Evolutionary conservation across 2,113 vertebrate species (phyloP).

Genomic region (Podarcis muralis): DNA sequence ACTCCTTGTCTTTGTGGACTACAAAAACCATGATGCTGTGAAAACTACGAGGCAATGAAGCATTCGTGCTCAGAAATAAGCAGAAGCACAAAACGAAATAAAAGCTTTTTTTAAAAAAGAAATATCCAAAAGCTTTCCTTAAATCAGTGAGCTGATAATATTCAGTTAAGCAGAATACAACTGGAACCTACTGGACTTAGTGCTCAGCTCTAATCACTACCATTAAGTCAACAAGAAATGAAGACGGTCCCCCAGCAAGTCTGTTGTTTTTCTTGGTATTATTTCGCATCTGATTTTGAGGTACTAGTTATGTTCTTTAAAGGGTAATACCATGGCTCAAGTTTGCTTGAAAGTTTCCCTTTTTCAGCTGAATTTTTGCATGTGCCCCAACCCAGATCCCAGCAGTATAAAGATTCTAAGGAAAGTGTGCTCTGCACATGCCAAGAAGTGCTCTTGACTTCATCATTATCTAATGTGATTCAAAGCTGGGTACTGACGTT

Average conservation of each 20-base stretch:
- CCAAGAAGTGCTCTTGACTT: neutral
- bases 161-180: neutral
- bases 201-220: neutral
- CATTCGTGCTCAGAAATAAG: neutral
- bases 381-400: neutral
- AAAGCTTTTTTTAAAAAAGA: too few species aligned
- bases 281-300: neutral
- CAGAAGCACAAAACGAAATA: too few species aligned
- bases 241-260: neutral
- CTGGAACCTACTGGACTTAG: neutral
- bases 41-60: neutral
- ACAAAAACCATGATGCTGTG: neutral
- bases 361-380: neutral
- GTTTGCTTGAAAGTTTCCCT: neutral
- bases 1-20: neutral
- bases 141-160: neutral
- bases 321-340: neutral
- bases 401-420: neutral
- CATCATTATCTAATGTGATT: neutral
- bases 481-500: neutral
- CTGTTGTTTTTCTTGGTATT: neutral
- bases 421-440: neutral
- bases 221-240: neutral
- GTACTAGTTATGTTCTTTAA: neutral
- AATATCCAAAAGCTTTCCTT: neutral